Evolutionary conservation across 2,113 vertebrate species (phyloP).

Genomic region (Passer montanus): DNA sequence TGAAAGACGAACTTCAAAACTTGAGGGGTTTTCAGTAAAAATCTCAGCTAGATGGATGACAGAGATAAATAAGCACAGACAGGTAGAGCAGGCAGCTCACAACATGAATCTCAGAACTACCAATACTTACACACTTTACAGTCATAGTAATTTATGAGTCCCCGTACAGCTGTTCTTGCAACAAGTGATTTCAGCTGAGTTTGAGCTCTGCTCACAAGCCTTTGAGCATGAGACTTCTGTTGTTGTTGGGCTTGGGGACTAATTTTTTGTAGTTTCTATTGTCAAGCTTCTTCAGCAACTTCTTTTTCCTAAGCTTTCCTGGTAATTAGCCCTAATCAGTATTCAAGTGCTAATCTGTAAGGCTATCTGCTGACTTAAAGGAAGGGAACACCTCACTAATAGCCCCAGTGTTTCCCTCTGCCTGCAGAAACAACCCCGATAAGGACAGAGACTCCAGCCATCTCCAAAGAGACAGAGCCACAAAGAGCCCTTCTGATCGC

Average conservation of each 20-base stretch:
- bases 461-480: conserved; percentile 60
- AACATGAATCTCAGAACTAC: background rate
- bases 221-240: background rate
- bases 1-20: background rate
- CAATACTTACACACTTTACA: background rate
- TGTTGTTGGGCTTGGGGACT: background rate
- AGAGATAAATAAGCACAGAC: conserved; percentile 6
- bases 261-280: background rate
- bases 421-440: conserved; percentile 36
- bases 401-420: conserved; percentile 67
- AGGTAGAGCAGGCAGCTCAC: background rate
- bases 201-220: background rate
- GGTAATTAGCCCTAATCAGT: conserved; percentile 34
- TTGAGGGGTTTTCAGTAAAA: background rate
- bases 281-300: background rate
- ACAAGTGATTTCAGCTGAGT: background rate
- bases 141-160: conserved; percentile 8
- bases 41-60: background rate
- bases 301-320: conserved; percentile 7
- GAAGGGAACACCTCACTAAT: conserved; percentile 68
- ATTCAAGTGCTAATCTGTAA: conserved; percentile 28
- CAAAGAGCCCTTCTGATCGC: conserved; percentile 77
- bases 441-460: conserved; percentile 76
- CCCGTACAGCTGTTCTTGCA: background rate
- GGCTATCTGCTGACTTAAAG: conserved; percentile 58